Evolutionary conservation across 2,797 vertebrate genomes (phyloP).

Genomic region (Brachyrhaphis roseni): DNA sequence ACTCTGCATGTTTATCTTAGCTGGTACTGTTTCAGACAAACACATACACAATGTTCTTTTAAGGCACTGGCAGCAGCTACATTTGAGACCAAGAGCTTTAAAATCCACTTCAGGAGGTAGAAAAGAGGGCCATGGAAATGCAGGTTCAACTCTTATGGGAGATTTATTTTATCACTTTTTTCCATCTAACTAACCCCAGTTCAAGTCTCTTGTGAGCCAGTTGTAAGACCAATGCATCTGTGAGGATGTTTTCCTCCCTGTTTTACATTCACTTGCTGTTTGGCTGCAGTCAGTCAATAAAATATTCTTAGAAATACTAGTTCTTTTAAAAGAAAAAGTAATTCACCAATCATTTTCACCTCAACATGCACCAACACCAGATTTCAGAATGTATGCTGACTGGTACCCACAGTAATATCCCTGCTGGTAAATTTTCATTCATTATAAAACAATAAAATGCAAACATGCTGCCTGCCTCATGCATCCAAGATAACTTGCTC

Average conservation of each 20-base stretch:
- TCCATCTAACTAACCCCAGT: conserved; percentile 8
- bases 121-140: background rate
- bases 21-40: background rate
- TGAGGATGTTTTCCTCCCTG: background rate
- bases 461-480: background rate
- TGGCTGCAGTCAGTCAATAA: conserved; percentile 2
- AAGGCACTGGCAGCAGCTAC: background rate
- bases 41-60: conserved; percentile 1
- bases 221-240: background rate
- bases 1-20: background rate
- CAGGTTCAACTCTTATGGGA: conserved; percentile 8
- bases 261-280: background rate
- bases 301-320: background rate
- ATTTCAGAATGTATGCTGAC: background rate
- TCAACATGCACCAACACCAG: background rate
- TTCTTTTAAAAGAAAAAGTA: background rate
- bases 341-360: background rate
- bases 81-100: conserved; percentile 10
- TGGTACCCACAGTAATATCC: background rate
- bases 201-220: background rate
- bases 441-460: background rate
- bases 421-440: background rate
- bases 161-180: conserved; percentile 9
- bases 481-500: background rate
- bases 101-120: conserved; percentile 10